These are phyloP conservation scores for Harlomillsia oculata DNA, from an alignment of 1,140 invertebrate species.

Conservation along the genomic window DNA sequence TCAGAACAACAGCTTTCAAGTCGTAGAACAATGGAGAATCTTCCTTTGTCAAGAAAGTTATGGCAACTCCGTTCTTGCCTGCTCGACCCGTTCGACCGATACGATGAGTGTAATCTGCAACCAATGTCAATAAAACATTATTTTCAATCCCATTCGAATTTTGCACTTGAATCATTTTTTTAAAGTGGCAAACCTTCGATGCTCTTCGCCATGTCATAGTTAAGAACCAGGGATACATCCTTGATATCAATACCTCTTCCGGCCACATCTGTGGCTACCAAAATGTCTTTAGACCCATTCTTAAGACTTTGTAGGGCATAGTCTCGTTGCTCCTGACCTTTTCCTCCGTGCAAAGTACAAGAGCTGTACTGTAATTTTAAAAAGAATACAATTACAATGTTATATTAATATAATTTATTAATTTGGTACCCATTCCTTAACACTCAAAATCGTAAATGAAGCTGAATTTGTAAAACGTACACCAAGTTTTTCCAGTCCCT, in stretches of 20 bases:
- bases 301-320: conserved; percentile 94
- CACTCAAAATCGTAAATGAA: neutral
- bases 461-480: conserved; percentile 43
- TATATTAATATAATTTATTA: conserved; percentile 7
- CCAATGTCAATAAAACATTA: conserved; percentile 31
- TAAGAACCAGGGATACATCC: conserved; percentile 96
- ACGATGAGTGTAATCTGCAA: conserved; percentile 93
- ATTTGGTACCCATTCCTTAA: neutral
- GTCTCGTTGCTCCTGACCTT: conserved; percentile 99
- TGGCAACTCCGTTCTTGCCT: conserved; percentile 90
- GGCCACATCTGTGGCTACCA: conserved; percentile 99
- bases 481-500: conserved; percentile 92
- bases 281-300: conserved; percentile 86
- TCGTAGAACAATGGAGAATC: conserved; percentile 94
- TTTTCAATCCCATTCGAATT: neutral
- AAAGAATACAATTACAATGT: conserved; percentile 24
- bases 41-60: conserved; percentile 94
- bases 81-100: conserved; percentile 98
- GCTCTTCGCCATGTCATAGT: conserved; percentile 99
- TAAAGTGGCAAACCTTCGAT: conserved; percentile 65
- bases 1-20: conserved; percentile 80
- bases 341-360: conserved; percentile 95
- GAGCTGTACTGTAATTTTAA: conserved; percentile 65
- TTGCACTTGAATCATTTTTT: neutral
- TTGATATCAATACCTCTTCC: conserved; percentile 99